phyloP scores from a whole-genome alignment of 2,888 invertebrate species.

The Andrena fulva region DNA sequence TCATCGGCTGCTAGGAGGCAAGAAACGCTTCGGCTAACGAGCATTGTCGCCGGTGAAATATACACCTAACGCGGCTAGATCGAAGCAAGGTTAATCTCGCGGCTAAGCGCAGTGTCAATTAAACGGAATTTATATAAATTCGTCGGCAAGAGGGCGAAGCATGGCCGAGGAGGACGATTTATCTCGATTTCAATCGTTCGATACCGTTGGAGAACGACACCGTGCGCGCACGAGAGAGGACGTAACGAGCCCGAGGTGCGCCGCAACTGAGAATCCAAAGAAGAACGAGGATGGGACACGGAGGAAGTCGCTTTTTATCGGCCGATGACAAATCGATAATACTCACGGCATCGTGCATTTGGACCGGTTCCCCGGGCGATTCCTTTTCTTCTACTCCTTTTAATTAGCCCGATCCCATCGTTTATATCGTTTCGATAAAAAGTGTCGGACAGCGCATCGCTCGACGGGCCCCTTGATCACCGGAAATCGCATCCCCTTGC shows the following conservation, averaged over 20 bases:
- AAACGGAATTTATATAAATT: conserved; percentile 35
- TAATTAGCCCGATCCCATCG: conserved; percentile 48
- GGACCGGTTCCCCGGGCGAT: conserved; percentile 54
- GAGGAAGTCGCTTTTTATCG: conserved; percentile 42
- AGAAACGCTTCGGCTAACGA: neutral
- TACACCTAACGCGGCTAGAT: neutral
- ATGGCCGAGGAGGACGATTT: neutral
- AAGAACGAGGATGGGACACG: conserved; percentile 2
- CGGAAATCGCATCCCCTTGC: conserved; percentile 3
- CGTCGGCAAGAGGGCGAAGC: neutral
- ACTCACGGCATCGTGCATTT: conserved; percentile 57
- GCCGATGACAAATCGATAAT: conserved; percentile 62
- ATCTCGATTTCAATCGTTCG: conserved; percentile 26
- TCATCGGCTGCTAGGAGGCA: neutral
- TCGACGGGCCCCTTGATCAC: neutral
- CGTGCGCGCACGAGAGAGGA: neutral
- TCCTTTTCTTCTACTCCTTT: conserved; percentile 16
- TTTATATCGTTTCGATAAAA: neutral
- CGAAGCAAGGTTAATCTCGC: neutral
- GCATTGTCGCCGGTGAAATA: conserved; percentile 11
- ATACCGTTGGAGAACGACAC: conserved; percentile 22
- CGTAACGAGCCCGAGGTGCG: conserved; percentile 11
- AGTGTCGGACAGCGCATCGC: neutral
- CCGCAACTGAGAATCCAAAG: neutral
- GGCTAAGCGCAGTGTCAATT: conserved; percentile 17